Percentiles rank a stretch among this genome's conserved stretches.
Evolutionary conservation across 2,797 vertebrate genomes (phyloP).

Genomic region (Centroberyx gerrardi): DNA sequence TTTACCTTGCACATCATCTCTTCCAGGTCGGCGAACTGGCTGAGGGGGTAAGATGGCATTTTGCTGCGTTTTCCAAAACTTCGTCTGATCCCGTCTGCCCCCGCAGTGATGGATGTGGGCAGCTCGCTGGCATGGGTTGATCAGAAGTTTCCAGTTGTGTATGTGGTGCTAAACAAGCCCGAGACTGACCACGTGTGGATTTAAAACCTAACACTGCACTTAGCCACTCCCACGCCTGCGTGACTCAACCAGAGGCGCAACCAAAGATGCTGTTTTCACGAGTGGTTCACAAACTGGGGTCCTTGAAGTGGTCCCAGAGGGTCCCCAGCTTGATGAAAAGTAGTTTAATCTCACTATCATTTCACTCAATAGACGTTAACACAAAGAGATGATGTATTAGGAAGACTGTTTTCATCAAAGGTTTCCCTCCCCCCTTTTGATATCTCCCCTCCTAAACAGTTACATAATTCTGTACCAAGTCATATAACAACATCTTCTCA

Average conservation of each 20-base stretch:
- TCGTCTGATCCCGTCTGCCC: conserved; percentile 56
- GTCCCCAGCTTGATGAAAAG: no score
- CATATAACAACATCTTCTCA: no score
- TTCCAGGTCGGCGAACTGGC: conserved; percentile 75
- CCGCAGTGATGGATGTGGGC: conserved; percentile 50
- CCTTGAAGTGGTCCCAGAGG: no score
- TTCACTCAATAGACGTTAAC: no score
- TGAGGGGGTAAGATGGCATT: conserved; percentile 75
- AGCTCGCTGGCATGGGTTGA: conserved; percentile 64
- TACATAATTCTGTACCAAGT: no score
- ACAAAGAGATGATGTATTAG: no score
- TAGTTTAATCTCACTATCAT: no score
- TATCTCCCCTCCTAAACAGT: no score
- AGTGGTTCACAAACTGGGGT: no score
- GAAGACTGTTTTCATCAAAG: no score
- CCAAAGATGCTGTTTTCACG: conserved; percentile 14
- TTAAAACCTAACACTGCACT: conserved; percentile 72
- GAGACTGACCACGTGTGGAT: conserved; percentile 77
- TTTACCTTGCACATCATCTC: conserved; percentile 81
- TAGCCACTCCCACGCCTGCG: conserved; percentile 70
- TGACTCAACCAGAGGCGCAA: not conserved
- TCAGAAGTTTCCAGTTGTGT: conserved; percentile 68
- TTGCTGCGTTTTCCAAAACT: conserved; percentile 25
- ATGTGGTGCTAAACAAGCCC: conserved; percentile 62
- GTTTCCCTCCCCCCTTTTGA: no score